Base-by-base conservation (phyloP, 2,888 invertebrate genomes). In the Chrysolina americana region DNA sequence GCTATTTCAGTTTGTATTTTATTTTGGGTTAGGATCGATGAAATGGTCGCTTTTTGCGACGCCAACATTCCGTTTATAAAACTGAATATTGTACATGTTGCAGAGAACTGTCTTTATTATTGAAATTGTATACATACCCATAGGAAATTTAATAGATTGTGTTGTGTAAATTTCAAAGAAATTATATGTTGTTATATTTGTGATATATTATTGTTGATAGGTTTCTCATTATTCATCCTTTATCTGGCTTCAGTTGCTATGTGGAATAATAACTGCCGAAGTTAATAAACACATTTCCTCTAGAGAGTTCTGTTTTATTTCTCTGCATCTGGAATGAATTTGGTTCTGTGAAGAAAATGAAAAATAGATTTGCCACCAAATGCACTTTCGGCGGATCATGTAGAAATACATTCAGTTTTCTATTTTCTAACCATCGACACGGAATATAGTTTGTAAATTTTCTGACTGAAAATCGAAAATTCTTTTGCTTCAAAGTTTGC, bases 251-350 rank as follows among this genome's bases (percentile, higher is more conserved):
- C 53, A 71, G 53, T 65, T 65, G n/a, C 36, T 53, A 53, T 68
- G 68, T 65, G 71, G 65, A 71, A 71, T 69, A 71, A 71, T 69
- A 73, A 69, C 65, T 73, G 69, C 69, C 69, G 53, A 65, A 73
- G 65, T 73, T 69, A 63, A 69, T 64, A 71, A 70, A 72, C 56
- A 77, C 68, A 53, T 68, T 44, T 68, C 11, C 19, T 8, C 1
- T 28, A 13, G 19, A 36, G 17, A 28, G 8, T 41, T 17, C 19
- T 11, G 48, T 41, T 41, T 68, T 41, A 53, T 68, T 53, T 68
- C 3, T 56, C 9, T 48, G 6, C 10, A 8, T 36, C 6, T 36
- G 8, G 36, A 28, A 36, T 36, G 36, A 8, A 36, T 36, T 6
- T 36, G 2, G 28, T 5, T 28, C 5, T 28, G 28, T 2, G 28